A percentile compares a stretch with the other conserved stretches of the same genome.
Evolutionary conservation across 2,113 vertebrate species (phyloP).

Genomic region (Ciconia stormi): DNA sequence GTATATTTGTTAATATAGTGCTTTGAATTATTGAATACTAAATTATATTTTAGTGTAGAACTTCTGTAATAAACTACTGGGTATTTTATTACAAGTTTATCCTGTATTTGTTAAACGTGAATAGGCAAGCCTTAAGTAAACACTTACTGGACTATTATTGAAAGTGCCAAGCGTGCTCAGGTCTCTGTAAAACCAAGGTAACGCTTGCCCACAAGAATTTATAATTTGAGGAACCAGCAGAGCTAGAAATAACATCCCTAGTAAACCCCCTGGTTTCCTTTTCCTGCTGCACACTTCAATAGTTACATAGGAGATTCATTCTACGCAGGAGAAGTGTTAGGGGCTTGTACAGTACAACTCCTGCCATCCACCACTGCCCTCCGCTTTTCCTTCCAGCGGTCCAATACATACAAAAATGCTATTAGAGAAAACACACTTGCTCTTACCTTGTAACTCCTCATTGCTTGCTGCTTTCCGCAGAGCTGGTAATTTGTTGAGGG

Average conservation of each 20-base stretch:
- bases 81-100: neutral
- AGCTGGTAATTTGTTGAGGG: neutral
- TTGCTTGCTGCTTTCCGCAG: neutral
- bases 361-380: neutral
- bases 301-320: no score
- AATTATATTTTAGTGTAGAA: neutral
- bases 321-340: accelerated
- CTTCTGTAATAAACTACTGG: neutral
- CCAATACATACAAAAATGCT: no score
- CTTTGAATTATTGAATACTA: neutral
- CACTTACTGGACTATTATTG: neutral
- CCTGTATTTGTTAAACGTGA: neutral
- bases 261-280: neutral
- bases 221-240: neutral
- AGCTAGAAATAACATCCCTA: neutral
- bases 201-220: neutral
- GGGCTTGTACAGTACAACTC: neutral
- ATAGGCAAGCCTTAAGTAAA: neutral
- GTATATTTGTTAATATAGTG: neutral
- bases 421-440: neutral
- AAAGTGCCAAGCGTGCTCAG: accelerated
- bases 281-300: neutral
- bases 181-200: neutral
- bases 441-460: neutral
- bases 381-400: neutral